phyloP scores from a whole-genome alignment of 2,797 vertebrate species.

The Setipinna tenuifilis region DNA sequence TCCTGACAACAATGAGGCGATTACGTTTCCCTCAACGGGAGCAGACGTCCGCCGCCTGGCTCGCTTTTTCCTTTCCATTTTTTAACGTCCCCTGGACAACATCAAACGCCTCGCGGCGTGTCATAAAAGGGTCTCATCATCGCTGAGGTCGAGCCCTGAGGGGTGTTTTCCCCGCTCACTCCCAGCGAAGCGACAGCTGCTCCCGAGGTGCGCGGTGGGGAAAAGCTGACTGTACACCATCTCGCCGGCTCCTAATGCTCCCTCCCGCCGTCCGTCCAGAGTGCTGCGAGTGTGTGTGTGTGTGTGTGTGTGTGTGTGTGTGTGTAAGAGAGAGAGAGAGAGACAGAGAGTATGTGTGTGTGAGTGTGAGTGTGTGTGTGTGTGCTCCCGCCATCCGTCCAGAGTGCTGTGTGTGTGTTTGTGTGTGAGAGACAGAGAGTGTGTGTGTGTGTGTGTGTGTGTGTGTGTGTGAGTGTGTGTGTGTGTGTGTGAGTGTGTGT shows the following conservation, averaged over 20 bases:
- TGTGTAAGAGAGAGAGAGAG: too few relatives aligned
- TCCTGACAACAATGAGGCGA: constrained; percentile 46
- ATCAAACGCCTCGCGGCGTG: constrained; percentile 26
- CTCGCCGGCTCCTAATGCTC: not conserved
- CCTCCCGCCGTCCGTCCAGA: not conserved
- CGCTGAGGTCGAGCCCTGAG: constrained; percentile 45
- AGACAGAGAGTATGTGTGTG: too few relatives aligned
- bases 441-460: too few relatives aligned
- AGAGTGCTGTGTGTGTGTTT: too few relatives aligned
- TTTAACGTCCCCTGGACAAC: not conserved
- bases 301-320: too few relatives aligned
- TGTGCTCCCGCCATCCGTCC: too few relatives aligned
- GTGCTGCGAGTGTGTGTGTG: too few relatives aligned
- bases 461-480: too few relatives aligned
- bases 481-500: too few relatives aligned
- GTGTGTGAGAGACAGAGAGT: too few relatives aligned
- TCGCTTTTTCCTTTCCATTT: not conserved
- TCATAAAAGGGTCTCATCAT: constrained; percentile 37
- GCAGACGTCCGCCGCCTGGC: not conserved
- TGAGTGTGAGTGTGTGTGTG: too few relatives aligned
- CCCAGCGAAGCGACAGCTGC: constrained; percentile 63
- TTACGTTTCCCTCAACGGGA: constrained; percentile 41
- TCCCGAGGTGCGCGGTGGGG: constrained; percentile 53
- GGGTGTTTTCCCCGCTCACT: constrained; percentile 51
- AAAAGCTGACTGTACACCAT: constrained; percentile 28